Base-by-base conservation (phyloP, 2,888 invertebrate species). In the Ctenicera cuprea region DNA sequence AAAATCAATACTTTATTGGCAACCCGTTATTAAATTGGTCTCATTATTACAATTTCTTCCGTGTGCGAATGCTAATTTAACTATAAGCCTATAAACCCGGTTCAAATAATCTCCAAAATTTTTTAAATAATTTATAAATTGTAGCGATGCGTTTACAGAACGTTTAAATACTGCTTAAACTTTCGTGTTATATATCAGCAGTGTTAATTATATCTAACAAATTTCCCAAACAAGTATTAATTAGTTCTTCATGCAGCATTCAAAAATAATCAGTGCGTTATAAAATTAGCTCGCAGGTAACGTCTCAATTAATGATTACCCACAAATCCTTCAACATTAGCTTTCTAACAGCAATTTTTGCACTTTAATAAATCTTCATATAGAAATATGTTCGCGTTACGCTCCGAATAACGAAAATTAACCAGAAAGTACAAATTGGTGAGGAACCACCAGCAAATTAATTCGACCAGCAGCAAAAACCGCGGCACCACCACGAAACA, bases 351-450 rank as follows among this genome's bases (percentile, higher is more conserved):
- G 38, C 61, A 62, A 70, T 63, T 63, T 64, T 63, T 30, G 33
- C 52, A 52, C 43, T 33, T 63, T 63, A 63, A 70, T 63, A 70
- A 63, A 63, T 62, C 63, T 70, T 63, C 30, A 63, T 62, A 70
- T 26, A 41, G 30, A 45, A 63, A 63, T 63, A 62, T 64, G 69
- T 65, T 64, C 18, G 16, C 30, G 73, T 73, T 65, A 69, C 65
- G 73, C 73, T 73, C 73, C 73, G 59, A 73, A 73, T 73, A 69
- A 45, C 41, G 38, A 65, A 69, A 73, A 69, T 73, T 69, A 70
- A 18, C 65, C 73, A 71, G 65, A 71, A 67, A 67, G 69, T 64
- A 68, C 63, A 69, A 57, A 73, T 73, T 63, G 73, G 20, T 43
- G 64, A 38, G 69, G 54, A 41, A 37, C 66, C 67, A 20, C 52